Conservation (phyloP, 2,888 invertebrate genomes). For the Metacarcinus magister region DNA sequence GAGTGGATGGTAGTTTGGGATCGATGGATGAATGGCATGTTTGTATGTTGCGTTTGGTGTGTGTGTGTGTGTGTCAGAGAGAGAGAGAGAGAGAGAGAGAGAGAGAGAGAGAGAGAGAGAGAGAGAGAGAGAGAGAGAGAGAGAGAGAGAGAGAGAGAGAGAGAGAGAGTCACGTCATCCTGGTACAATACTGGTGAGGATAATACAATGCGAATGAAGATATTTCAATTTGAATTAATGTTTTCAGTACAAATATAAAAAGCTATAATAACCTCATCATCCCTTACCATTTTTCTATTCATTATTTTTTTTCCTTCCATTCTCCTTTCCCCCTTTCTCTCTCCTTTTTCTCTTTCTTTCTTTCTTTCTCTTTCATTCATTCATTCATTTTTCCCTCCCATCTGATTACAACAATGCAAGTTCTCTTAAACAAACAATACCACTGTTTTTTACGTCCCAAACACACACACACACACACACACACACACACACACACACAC, state of each 20-base stretch:
- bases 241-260: not conserved
- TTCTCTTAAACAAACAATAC: conserved; percentile 13
- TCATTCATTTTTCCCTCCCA: not conserved
- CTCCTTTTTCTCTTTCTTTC: not conserved
- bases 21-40: not conserved
- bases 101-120: not conserved
- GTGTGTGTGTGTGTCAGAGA: not conserved
- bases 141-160: not conserved
- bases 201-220: not conserved
- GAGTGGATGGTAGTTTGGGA: not conserved
- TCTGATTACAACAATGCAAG: not conserved
- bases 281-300: not conserved
- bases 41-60: not conserved
- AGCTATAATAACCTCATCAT: not conserved
- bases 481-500: conserved; percentile 26
- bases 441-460: not conserved
- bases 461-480: not conserved
- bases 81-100: conserved; percentile 26
- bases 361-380: not conserved
- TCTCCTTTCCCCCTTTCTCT: not conserved
- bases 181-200: not conserved
- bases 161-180: not conserved
- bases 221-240: not conserved
- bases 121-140: not conserved
- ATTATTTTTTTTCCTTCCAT: not conserved